Evolutionary conservation across 37 sponge, comb jelly and placozoan species (phyloP), one percentile per base, ranked within the genome.

Genomic region (Bolinopsis microptera): DNA sequence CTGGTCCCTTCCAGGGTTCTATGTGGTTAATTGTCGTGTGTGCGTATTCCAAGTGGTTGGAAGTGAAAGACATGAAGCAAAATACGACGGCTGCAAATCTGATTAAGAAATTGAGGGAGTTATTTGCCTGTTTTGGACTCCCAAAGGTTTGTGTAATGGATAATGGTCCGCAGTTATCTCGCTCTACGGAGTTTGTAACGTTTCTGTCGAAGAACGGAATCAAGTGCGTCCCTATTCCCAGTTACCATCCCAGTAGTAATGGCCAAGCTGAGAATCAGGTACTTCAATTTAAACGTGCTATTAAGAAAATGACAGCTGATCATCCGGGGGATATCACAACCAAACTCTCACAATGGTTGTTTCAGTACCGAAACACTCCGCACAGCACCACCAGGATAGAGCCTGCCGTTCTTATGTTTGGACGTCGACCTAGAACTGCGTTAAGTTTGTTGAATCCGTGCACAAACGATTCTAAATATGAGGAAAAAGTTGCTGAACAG

Each of bases 41-140:
- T 94, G 93, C 94, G 3, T 68, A 83, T n/a, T 93, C 95, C 0
- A 95, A 95, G 39, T 95, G 95, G 95, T 69, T 93, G 0, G 95
- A 95, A 70, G 93, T 95, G 3, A 25, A 67, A 0, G 3, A 28
- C 33, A 95, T 95, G 95, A 23, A 67, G 33, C n/a, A n/a, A n/a
- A 92, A 13, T 24, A 93, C 93, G 24, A 93, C 76, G 32, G n/a
- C 95, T 32, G 92, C 21, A 22, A 32, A 18, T 22, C 82, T 83
- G 68, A 95, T 93, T 21, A n/a, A 72, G 35, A 86, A 39, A 24
- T 92, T 95, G 69, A 0, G 93, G 22, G 22, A 61, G 0, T 32
- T 95, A 74, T 95, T 95, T 76, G 92, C 93, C 24, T 38, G 92
- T 33, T 92, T 76, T 35, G 94, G 95, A 9, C 28, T 94, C 0